Evolutionary conservation across 2,888 invertebrate species (phyloP).

Genomic region (Brenthis daphne): DNA sequence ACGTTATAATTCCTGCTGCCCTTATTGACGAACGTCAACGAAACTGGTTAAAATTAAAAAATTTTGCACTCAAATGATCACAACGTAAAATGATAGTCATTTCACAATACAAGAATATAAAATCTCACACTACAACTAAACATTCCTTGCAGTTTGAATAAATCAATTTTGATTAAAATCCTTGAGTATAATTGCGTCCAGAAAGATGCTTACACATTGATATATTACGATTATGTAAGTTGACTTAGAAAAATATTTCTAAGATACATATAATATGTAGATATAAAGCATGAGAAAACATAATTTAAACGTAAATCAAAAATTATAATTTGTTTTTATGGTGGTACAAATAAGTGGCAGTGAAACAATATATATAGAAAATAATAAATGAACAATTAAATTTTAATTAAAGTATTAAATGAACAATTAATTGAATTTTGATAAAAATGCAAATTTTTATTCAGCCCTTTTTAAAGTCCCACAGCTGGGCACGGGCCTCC

Average conservation of each 20-base stretch:
- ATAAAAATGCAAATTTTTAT: slow-evolving; percentile 14
- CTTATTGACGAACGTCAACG: slow-evolving; percentile 65
- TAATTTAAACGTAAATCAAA: slow-evolving; percentile 1
- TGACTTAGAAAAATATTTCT: slow-evolving; percentile 23
- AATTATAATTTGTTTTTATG: neutral
- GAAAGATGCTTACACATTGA: slow-evolving; percentile 12
- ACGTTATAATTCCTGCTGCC: slow-evolving; percentile 69
- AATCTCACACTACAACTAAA: slow-evolving; percentile 40
- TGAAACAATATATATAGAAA: slow-evolving; percentile 24
- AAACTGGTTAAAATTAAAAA: slow-evolving; percentile 67
- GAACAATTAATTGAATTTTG: neutral
- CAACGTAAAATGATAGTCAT: slow-evolving; percentile 79
- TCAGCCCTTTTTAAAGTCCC: no score
- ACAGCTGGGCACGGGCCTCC: no score
- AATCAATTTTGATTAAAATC: slow-evolving; percentile 5
- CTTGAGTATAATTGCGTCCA: slow-evolving; percentile 12
- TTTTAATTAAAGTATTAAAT: no score
- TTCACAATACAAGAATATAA: slow-evolving; percentile 69
- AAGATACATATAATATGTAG: slow-evolving; percentile 1
- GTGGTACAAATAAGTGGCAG: slow-evolving; percentile 36
- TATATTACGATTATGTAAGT: slow-evolving; percentile 15
- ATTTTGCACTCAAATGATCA: slow-evolving; percentile 81
- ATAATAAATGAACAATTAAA: slow-evolving; percentile 1
- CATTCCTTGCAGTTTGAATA: slow-evolving; percentile 20
- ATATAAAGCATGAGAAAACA: slow-evolving; percentile 16